A percentile compares a stretch with the other conserved stretches of the same genome.
Conservation (phyloP, 2,113 vertebrate species). For the Cettia cetti region DNA sequence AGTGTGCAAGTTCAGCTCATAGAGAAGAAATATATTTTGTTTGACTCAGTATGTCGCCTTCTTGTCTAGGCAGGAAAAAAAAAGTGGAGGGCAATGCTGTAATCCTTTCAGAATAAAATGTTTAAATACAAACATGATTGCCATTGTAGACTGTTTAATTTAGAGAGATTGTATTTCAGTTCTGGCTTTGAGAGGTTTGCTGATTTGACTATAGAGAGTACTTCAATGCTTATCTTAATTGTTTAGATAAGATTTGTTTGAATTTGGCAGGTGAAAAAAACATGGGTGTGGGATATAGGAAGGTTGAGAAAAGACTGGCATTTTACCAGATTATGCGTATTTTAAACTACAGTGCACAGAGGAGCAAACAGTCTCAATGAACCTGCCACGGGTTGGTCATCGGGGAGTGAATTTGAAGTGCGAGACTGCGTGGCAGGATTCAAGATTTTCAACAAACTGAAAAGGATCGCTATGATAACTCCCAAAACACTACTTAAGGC, state of each 20-base stretch:
- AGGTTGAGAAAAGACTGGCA: conserved; percentile 35
- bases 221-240: conserved; percentile 72
- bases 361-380: conserved; percentile 53
- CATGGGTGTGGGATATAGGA: conserved; percentile 60
- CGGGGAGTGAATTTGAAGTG: background rate
- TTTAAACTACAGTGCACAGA: conserved; percentile 47
- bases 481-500: background rate
- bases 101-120: conserved; percentile 90
- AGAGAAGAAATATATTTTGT: conserved; percentile 75
- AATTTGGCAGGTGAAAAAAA: conserved; percentile 76
- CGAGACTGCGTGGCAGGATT: background rate
- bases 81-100: conserved; percentile 81
- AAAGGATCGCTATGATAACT: background rate
- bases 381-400: background rate
- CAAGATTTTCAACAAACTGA: background rate
- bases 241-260: conserved; percentile 76
- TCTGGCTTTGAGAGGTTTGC: conserved; percentile 73
- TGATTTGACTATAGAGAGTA: conserved; percentile 69
- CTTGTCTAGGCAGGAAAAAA: conserved; percentile 83
- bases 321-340: conserved; percentile 50
- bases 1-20: conserved; percentile 64
- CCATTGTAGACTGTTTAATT: conserved; percentile 82
- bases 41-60: conserved; percentile 82
- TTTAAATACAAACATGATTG: conserved; percentile 89
- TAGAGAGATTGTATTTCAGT: conserved; percentile 81